Conservation (phyloP, 2,113 vertebrate species). For the Sapajus apella region DNA sequence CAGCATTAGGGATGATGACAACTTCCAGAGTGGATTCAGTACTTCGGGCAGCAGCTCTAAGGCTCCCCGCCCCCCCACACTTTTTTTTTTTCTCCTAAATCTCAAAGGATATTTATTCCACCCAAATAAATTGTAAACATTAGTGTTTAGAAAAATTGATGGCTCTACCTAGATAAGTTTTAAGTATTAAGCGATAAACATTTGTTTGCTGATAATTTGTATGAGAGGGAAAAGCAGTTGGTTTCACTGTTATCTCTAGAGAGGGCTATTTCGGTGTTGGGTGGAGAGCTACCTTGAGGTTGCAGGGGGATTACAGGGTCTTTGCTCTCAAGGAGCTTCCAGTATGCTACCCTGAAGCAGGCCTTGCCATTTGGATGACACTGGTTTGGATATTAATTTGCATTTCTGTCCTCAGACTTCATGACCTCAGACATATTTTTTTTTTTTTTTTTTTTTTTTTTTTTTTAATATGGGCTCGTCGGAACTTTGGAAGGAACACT, state of each 20-base stretch:
- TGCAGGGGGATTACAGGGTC: background rate
- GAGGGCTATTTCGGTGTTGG: background rate
- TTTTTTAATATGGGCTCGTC: background rate
- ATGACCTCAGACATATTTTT: background rate
- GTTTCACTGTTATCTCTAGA: background rate
- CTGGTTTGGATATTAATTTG: background rate
- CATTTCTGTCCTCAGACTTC: background rate
- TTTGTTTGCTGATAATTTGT: background rate
- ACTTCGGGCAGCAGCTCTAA: slow-evolving; percentile 41
- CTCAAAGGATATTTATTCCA: background rate
- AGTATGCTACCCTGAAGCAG: background rate
- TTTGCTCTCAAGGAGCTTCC: background rate
- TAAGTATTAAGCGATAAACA: background rate
- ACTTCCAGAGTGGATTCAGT: slow-evolving; percentile 39
- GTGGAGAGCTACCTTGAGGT: background rate
- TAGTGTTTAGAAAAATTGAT: background rate
- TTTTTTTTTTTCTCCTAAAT: background rate
- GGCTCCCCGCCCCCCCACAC: background rate
- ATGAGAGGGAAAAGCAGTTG: background rate
- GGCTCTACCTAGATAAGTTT: background rate
- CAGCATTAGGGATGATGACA: background rate
- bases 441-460: background rate
- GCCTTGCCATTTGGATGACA: background rate
- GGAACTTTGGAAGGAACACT: background rate
- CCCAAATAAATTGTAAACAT: background rate